Evolutionary conservation across 2,888 invertebrate genomes (phyloP), one percentile per base, ranked within the genome.

Genomic region (Eristalis arbustorum): DNA sequence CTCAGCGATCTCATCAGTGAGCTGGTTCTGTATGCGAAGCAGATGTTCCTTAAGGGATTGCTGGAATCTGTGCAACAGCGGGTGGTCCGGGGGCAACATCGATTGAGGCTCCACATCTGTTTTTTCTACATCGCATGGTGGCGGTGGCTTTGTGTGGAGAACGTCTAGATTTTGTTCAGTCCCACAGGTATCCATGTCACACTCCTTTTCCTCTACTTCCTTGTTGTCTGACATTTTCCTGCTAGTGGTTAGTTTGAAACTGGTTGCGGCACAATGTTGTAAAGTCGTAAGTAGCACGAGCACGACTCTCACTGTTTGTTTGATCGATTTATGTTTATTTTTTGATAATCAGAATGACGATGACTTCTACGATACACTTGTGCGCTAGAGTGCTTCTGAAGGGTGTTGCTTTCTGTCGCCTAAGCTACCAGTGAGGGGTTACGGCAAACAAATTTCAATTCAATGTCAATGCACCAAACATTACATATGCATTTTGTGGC

Each of bases 61-160:
- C 93, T 97, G 97, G 92, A 97, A 97, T 89, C 94, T 94, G 89
- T 94, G 94, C 94, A 97, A 95, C 66, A 96, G 93, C 0, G 96
- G 96, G 91, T 97, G 96, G 73, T 96, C 94, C 0, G 96, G 94
- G 82, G 96, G 95, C 85, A 97, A 87, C 10, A 73, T 63, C n/a
- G n/a, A 31, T 6, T 66, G 42, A 5, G 49, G 6, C 23, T 75
- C 69, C 2, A 5, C 14, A 18, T 67, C n/a, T 31, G 6, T n/a
- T 71, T 10, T 56, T 23, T 73, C 73, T 3, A 18, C 4, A 2
- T 62, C 64, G n/a, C 66, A 78, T 4, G 72, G 56, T 13, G 28
- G 66, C 11, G 67, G 23, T 4, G 62, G 5, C 10, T 42, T 31
- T 10, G 64, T 40, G 23, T 14, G 40, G 11, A 18, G 37, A 64